phyloP scores from a whole-genome alignment of 2,113 vertebrate genomes.

The Willisornis vidua region DNA sequence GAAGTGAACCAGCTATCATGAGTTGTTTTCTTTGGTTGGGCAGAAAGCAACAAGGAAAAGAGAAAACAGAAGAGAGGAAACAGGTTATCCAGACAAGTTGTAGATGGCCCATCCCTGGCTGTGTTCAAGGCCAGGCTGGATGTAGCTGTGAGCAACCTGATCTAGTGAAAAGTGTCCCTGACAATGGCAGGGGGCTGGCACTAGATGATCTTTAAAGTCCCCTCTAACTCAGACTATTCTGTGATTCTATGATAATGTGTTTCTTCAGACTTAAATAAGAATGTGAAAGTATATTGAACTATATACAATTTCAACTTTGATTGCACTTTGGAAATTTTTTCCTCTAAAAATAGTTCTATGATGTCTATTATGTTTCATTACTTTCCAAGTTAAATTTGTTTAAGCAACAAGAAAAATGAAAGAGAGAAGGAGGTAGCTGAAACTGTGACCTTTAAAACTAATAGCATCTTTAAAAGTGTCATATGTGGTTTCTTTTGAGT shows the following conservation, averaged over 20 bases:
- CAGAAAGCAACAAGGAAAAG: not conserved
- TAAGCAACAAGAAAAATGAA: constrained; percentile 17
- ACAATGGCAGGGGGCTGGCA: fast-evolving
- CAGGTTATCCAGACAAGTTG: not conserved
- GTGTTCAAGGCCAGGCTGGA: not conserved
- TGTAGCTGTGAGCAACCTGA: not conserved
- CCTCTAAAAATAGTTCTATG: not conserved
- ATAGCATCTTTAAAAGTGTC: not conserved
- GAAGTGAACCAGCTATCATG: not conserved
- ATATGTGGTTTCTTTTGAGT: not conserved
- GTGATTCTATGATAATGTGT: not conserved
- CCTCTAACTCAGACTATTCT: not conserved
- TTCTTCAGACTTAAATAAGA: not conserved
- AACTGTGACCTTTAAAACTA: not conserved
- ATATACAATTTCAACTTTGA: not conserved
- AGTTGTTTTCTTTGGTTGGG: not conserved
- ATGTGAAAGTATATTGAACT: not conserved
- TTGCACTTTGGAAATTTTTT: not conserved
- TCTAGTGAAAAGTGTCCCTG: not conserved
- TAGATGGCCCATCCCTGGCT: not conserved
- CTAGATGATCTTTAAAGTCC: not conserved
- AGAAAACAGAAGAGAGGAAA: not conserved
- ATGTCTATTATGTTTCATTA: not conserved
- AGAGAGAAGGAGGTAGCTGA: not conserved
- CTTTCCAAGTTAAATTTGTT: not conserved